phyloP scores from a whole-genome alignment of 2,888 invertebrate species.

The Gibbula magus region DNA sequence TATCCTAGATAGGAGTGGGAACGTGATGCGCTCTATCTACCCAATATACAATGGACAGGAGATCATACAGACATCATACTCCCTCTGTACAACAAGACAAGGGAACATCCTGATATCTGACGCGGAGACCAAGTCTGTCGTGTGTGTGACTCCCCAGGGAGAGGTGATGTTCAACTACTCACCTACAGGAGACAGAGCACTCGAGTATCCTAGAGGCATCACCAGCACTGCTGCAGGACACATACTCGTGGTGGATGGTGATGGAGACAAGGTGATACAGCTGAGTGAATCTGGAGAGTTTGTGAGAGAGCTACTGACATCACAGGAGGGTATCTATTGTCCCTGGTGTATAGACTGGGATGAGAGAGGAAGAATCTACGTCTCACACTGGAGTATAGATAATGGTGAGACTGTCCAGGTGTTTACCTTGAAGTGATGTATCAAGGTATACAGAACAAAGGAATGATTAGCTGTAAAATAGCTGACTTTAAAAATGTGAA shows the following conservation, averaged over 20 bases:
- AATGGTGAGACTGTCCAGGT: background rate
- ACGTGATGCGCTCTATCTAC: background rate
- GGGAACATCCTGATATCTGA: background rate
- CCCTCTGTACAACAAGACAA: background rate
- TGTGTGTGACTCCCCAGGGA: background rate
- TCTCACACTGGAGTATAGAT: background rate
- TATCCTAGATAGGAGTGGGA: background rate
- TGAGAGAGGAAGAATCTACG: background rate
- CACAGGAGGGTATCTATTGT: background rate
- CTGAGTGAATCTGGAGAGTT: background rate
- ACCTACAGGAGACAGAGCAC: background rate
- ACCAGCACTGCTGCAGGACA: background rate
- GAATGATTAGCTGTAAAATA: too few relatives aligned
- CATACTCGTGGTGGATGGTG: background rate
- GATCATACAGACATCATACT: background rate
- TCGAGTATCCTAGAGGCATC: background rate
- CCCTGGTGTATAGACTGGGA: background rate
- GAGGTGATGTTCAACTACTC: background rate
- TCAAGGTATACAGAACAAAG: too few relatives aligned
- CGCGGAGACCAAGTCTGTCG: background rate
- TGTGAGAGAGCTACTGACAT: background rate
- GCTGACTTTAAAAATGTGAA: too few relatives aligned
- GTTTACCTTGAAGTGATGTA: too few relatives aligned
- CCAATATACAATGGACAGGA: background rate
- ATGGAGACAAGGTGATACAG: background rate